Evolutionary conservation across 1,140 invertebrate species (phyloP), one percentile per base, ranked within the genome.

Genomic region (Venturia canescens): DNA sequence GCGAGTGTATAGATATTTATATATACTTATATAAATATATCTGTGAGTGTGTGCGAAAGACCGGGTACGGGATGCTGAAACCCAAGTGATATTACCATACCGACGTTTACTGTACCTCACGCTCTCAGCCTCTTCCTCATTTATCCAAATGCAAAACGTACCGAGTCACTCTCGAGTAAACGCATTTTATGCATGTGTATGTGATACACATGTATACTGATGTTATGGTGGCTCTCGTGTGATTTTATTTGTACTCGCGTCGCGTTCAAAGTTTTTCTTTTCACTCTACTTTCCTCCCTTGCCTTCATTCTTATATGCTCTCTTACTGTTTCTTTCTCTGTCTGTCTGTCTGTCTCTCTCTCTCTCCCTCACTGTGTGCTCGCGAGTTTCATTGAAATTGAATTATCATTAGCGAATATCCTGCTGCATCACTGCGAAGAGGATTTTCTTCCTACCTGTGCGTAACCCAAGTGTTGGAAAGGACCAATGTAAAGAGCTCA

Each of bases 281-380:
- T 69, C 48, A 34, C n/a, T n/a, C 21, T 50, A 26, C 53, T 31
- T 44, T 34, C 48, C n/a, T n/a, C n/a, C n/a, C n/a, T n/a, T n/a
- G n/a, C n/a, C n/a, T n/a, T n/a, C n/a, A n/a, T n/a, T n/a, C n/a
- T n/a, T n/a, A n/a, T n/a, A n/a, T n/a, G n/a, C n/a, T n/a, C n/a
- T n/a, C n/a, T n/a, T n/a, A n/a, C n/a, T n/a, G n/a, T n/a, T n/a
- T n/a, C n/a, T n/a, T n/a, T n/a, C n/a, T n/a, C n/a, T n/a, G n/a
- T n/a, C n/a, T n/a, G n/a, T n/a, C n/a, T n/a, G n/a, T n/a, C n/a
- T n/a, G n/a, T n/a, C n/a, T n/a, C n/a, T n/a, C n/a, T n/a, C n/a
- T n/a, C n/a, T n/a, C n/a, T n/a, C 69, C 29, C 18, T 79, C 67
- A 70, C 66, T 75, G 70, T 78, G 80, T 79, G 79, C 80, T 38